Conservation (phyloP, 2,113 vertebrate genomes). For the Phyllopteryx taeniolatus region DNA sequence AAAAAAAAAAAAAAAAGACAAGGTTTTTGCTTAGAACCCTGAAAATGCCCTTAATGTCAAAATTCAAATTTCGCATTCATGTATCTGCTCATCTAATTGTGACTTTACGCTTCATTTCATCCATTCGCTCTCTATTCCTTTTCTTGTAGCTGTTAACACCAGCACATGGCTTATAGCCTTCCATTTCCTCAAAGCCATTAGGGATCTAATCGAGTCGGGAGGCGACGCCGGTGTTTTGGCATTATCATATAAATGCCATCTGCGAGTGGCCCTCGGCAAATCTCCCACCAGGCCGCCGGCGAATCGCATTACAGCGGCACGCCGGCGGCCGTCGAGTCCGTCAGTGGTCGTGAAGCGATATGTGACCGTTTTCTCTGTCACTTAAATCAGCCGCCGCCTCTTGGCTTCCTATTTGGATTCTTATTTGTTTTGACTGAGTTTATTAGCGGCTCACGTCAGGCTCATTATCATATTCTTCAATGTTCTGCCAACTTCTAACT, state of each 20-base stretch:
- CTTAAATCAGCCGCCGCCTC: background rate
- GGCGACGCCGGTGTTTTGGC: constrained; percentile 54
- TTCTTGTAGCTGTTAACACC: constrained; percentile 32
- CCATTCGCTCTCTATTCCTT: background rate
- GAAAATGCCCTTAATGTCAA: background rate
- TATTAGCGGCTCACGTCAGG: background rate
- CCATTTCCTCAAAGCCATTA: constrained; percentile 55
- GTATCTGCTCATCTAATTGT: background rate
- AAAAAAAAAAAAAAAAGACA: background rate
- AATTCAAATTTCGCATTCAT: background rate
- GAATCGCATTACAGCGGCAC: constrained; percentile 60
- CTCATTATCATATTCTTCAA: background rate
- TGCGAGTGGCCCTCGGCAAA: constrained; percentile 44
- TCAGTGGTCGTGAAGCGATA: constrained; percentile 9
- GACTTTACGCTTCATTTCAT: constrained; percentile 1
- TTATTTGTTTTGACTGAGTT: background rate
- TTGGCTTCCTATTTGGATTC: background rate
- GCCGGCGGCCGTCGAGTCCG: constrained; percentile 50
- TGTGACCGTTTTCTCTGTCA: background rate
- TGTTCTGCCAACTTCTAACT: background rate
- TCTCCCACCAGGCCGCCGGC: constrained; percentile 31
- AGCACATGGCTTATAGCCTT: constrained; percentile 51
- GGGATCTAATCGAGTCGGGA: constrained; percentile 59
- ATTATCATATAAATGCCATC: constrained; percentile 73
- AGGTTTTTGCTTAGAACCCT: background rate